Evolutionary conservation across 1,140 invertebrate genomes (phyloP), one percentile per base, ranked within the genome.

Genomic region (Tetraneura akinire): DNA sequence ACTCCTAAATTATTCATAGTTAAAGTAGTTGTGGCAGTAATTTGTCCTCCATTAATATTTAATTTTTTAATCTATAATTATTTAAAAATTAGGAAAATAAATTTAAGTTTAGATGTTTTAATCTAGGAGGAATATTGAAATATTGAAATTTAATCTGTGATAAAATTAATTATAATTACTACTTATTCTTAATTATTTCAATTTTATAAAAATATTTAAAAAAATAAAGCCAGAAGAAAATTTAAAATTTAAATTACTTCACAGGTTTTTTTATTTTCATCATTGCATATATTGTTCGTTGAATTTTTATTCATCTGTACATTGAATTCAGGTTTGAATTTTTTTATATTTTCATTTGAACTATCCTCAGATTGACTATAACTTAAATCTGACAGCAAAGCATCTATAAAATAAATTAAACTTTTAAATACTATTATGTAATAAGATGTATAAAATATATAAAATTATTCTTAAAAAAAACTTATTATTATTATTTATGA

Each of bases 301-400:
- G 70, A 55, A 32, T 1, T 1, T 6, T 70, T 70, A 23, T 47
- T 26, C 23, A 49, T 47, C 1, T 1, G 23, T 29, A 10, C 16
- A 51, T 37, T 37, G 8, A 18, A 51, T 51, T 29, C 29, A 2
- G 23, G 16, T 32, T 71, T 71, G 1, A 23, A 10, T 16, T 29
- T 29, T 49, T 71, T 51, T 49, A 29, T 2, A 13, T 71, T 11
- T 23, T 60, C 74, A 60, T 62, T 26, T 23, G 74, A 78, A 62
- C 74, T 78, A 60, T 78, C 55, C 29, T 71, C 68, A 45, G 74
- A 60, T 3, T 57, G 23, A 45, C 74, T 78, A 29, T 78, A 78
- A 26, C 74, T 78, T 26, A 78, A 8, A 78, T 78, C 74, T 53
- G 74, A 60, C 45, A 78, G 62, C 55, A 78, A 45, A n/a, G 74